Base-by-base conservation (phyloP, 2,888 invertebrate genomes). In the Ferrisia virgata region DNA sequence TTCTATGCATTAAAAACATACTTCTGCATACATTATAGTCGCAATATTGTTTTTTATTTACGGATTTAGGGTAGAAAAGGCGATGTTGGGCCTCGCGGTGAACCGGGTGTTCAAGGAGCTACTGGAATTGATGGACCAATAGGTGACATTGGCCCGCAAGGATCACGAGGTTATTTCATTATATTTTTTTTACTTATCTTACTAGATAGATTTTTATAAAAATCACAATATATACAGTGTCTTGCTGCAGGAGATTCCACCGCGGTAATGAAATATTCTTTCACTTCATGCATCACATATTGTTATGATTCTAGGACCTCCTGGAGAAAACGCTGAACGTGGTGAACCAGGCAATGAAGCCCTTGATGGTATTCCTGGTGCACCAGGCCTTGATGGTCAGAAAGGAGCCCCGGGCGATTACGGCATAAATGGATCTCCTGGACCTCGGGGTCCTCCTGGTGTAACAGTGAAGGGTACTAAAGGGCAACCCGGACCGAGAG, bases 361-460 rank as follows among this genome's bases (percentile, higher is more conserved):
- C n/a, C 80, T 86, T n/a, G 87, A 87, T 82, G 89, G 89, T 18
- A 69, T 83, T n/a, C 86, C 87, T 3, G 96, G 95, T 36, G 88
- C 91, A 87, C 91, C 91, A 22, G 96, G 95, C 78, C 88, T 89
- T 28, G 89, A 89, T 81, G 95, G 95, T 15, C 93, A 92, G 86
- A 95, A 95, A 88, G 89, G 89, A 81, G 93, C 93, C n/a, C 94
- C 94, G 9, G 95, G 95, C 58, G 93, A 94, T 87, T 92, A 91
- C 87, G 95, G 95, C 43, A 87, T 88, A 33, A 91, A 93, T 86
- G 95, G 95, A n/a, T 90, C 90, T 0, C 89, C 89, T 87, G 96
- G 96, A 47, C 88, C 89, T 79, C 89, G 88, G 18, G 95, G 95
- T 76, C 89, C 89, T 18, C 91, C 92, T 28, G 94, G 95, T n/a